Conservation (phyloP, 2,888 invertebrate genomes). For the Abrostola tripartita region DNA sequence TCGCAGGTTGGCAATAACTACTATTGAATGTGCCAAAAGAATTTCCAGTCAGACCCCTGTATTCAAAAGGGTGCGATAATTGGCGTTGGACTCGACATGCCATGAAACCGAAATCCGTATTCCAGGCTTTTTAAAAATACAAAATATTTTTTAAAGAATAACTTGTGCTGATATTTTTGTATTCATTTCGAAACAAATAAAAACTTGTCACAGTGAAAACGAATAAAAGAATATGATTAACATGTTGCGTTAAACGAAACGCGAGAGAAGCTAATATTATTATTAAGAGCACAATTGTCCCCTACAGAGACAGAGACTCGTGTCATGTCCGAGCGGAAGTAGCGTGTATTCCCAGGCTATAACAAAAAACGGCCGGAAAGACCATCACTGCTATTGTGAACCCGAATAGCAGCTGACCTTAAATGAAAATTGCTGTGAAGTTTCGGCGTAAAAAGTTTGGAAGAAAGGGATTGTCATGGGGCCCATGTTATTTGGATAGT, state of each 20-base stretch:
- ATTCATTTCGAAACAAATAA: background rate
- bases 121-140: too few species aligned
- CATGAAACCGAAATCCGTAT: too few species aligned
- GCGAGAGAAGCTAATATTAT: constrained; percentile 28
- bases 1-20: too few species aligned
- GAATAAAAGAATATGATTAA: constrained; percentile 29
- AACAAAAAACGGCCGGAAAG: constrained; percentile 49
- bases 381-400: constrained; percentile 43
- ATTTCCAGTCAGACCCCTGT: too few species aligned
- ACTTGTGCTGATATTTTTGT: too few species aligned
- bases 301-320: constrained; percentile 17
- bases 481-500: constrained; percentile 32
- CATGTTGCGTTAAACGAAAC: constrained; percentile 12
- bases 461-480: constrained; percentile 28
- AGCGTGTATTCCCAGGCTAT: constrained; percentile 36
- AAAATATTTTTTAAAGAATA: too few species aligned
- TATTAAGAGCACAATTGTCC: constrained; percentile 36
- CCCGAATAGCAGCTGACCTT: constrained; percentile 36
- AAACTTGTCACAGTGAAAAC: background rate
- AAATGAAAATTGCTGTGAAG: constrained; percentile 45
- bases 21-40: too few species aligned
- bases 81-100: too few species aligned
- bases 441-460: constrained; percentile 38
- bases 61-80: too few species aligned
- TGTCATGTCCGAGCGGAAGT: constrained; percentile 35